A percentile compares a stretch with the other conserved stretches of the same genome.
phyloP scores from a whole-genome alignment of 1,140 invertebrate genomes.

The Drosophila simulans region DNA sequence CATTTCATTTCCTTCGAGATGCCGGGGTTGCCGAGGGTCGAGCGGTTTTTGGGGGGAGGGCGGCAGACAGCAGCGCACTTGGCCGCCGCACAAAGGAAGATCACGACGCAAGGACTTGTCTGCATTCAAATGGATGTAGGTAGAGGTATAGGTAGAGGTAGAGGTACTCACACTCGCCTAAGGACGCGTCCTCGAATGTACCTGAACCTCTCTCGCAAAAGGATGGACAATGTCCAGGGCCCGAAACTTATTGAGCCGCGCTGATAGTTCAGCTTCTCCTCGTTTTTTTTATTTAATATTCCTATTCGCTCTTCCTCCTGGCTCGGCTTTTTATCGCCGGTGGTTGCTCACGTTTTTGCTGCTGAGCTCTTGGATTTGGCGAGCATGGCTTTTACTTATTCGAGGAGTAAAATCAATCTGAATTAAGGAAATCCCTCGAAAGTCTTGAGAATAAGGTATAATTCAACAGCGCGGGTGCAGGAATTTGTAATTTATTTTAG shows the following conservation, averaged over 20 bases:
- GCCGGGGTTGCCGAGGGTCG: slow-evolving; percentile 37
- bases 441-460: neutral
- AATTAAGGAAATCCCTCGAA: neutral
- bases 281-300: slow-evolving; percentile 7
- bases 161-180: slow-evolving; percentile 39
- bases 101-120: slow-evolving; percentile 79
- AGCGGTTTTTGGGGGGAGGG: slow-evolving; percentile 1
- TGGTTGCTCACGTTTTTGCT: slow-evolving; percentile 30
- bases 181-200: slow-evolving; percentile 67
- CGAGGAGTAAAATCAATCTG: neutral
- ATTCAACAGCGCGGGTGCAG: slow-evolving; percentile 1
- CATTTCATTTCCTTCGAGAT: slow-evolving; percentile 77
- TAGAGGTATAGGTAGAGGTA: slow-evolving; percentile 35
- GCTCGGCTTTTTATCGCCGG: slow-evolving; percentile 26
- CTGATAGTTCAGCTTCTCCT: slow-evolving; percentile 43
- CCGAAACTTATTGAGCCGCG: slow-evolving; percentile 73
- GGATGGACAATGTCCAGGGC: slow-evolving; percentile 79
- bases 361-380: slow-evolving; percentile 24
- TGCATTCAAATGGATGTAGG: slow-evolving; percentile 78
- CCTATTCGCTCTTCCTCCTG: slow-evolving; percentile 3
- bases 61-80: slow-evolving; percentile 71
- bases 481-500: neutral
- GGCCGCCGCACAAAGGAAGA: slow-evolving; percentile 79
- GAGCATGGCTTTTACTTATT: slow-evolving; percentile 8
- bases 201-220: slow-evolving; percentile 69